Evolutionary conservation across 2,113 vertebrate species (phyloP), one percentile per base, ranked within the genome.

Genomic region (Mesitornis unicolor): DNA sequence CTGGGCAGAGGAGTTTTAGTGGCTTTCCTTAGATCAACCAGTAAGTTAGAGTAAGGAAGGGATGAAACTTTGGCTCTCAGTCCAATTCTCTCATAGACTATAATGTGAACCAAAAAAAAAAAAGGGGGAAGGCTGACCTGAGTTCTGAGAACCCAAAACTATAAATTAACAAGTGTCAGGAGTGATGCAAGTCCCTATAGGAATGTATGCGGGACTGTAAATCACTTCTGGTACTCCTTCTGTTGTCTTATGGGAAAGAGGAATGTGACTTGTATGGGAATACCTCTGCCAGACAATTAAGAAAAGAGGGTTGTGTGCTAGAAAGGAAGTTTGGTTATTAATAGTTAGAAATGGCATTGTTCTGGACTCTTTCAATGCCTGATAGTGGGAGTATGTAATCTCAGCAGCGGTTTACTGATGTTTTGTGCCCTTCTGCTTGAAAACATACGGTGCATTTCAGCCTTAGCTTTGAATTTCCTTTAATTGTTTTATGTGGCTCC

Each of bases 361-460:
- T 96, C 86, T 93, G 33, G 71, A 92, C 68, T 92, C 87, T 91
- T 93, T 94, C 95, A 94, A 17, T 92, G 80, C 69, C 83, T 94
- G 96, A 96, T 97, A 96, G 88, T 90, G 80, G 76, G 92, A 92
- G 88, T 92, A 91, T 89, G 86, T 95, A 94, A 96, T 97, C 90
- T 84, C 50, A 0, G 73, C 80, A 86, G 83, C 84, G 57, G 88
- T 78, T 95, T 93, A 78, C 88, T 95, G 92, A 89, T 94, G 90
- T 68, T 94, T 96, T 95, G 76, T 97, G 86, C 53, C 94, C 90
- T 89, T 94, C 92, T 96, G 76, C 88, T 95, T 92, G 76, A 96
- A 96, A 92, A 84, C 80, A 64, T 84, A 96, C 69, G 88, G 76
- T 90, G 69, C 3, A 0, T 93, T 95, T 96, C 88, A 96, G 69